Evolutionary conservation across 2,888 invertebrate genomes (phyloP).

Genomic region (Phlogophora meticulosa): DNA sequence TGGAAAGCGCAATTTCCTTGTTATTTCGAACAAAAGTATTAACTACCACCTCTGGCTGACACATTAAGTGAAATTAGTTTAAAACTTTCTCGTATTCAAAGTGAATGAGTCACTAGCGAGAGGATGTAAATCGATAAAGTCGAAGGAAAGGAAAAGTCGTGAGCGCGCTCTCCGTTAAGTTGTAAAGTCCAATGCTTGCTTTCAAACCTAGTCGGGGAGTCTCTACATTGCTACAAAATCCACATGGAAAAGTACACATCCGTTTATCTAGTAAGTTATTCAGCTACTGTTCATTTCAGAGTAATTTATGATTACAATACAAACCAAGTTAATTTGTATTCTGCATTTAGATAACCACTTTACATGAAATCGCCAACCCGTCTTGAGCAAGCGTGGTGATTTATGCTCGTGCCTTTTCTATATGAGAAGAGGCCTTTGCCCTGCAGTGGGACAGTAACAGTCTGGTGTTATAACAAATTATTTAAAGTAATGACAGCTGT

Average conservation of each 20-base stretch:
- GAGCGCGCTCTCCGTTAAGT: slow-evolving; percentile 51
- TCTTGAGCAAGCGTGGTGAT: too few species aligned
- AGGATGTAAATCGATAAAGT: slow-evolving; percentile 48
- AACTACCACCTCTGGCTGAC: slow-evolving; percentile 12
- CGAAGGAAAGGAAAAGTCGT: slow-evolving; percentile 50
- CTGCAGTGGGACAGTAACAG: too few species aligned
- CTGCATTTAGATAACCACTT: not conserved
- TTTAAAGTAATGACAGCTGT: not conserved
- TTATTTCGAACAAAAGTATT: not conserved
- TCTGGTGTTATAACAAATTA: too few species aligned
- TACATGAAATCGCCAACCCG: too few species aligned
- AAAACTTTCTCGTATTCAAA: slow-evolving; percentile 27
- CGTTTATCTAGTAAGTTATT: slow-evolving; percentile 29
- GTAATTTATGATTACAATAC: not conserved
- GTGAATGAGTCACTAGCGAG: slow-evolving; percentile 38
- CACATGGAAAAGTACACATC: slow-evolving; percentile 2
- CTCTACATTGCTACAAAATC: slow-evolving; percentile 18
- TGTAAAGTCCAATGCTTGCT: slow-evolving; percentile 49
- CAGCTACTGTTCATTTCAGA: slow-evolving; percentile 5
- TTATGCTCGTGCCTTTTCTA: too few species aligned
- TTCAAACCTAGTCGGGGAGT: slow-evolving; percentile 26
- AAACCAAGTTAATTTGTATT: not conserved
- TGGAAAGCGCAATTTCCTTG: not conserved
- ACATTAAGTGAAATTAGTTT: slow-evolving; percentile 13
- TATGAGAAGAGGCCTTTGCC: too few species aligned